phyloP scores from a whole-genome alignment of 2,888 invertebrate genomes.

The Xiphydria camelus region DNA sequence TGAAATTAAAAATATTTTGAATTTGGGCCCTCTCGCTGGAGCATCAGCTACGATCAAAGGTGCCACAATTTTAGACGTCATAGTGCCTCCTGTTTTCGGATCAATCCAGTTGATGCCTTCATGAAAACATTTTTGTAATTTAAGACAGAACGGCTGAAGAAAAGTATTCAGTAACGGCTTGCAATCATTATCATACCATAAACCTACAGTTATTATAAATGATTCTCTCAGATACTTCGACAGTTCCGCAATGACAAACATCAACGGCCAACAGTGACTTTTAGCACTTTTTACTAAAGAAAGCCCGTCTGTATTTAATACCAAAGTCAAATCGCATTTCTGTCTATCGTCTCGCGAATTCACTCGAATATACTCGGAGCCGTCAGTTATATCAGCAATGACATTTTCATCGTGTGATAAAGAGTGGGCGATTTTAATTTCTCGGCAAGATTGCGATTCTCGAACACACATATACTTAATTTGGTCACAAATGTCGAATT shows the following conservation, averaged over 20 bases:
- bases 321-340: conserved; percentile 18
- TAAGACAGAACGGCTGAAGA: conserved; percentile 15
- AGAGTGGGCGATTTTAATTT: conserved; percentile 2
- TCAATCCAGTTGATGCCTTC: conserved; percentile 16
- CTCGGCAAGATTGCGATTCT: conserved; percentile 14
- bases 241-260: conserved; percentile 21
- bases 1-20: conserved; percentile 20
- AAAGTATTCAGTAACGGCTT: conserved; percentile 22
- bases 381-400: conserved; percentile 15
- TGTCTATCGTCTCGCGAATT: conserved; percentile 10
- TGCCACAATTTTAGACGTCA: conserved; percentile 11
- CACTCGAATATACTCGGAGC: conserved; percentile 17
- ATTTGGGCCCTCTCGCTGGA: conserved; percentile 22
- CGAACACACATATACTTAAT: conserved; percentile 14
- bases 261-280: conserved; percentile 23
- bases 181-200: conserved; percentile 16
- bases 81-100: conserved; percentile 10
- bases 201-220: conserved; percentile 12
- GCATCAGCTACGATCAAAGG: conserved; percentile 22
- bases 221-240: conserved; percentile 10
- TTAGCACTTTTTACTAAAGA: too few species aligned
- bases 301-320: conserved; percentile 21
- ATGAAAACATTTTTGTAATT: conserved; percentile 15
- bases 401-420: not conserved
- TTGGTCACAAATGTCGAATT: conserved; percentile 21